Evolutionary conservation across 1,140 invertebrate species (phyloP).

Genomic region (Drosophila sp.): DNA sequence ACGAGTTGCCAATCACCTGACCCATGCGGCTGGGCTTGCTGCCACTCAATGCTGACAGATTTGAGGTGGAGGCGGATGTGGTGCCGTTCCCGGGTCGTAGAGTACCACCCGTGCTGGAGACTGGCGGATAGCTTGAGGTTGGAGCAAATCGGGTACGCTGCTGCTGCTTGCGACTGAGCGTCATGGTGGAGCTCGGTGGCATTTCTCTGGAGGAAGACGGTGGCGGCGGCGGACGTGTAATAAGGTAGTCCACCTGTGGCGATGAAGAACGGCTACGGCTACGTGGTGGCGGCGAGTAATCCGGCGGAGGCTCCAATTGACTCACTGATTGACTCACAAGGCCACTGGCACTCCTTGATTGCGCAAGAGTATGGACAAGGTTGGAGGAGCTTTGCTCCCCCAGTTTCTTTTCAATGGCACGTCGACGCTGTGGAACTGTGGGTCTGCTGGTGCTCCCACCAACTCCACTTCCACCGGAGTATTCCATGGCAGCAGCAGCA

Average conservation of each 20-base stretch:
- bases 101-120: constrained; percentile 56
- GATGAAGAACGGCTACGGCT: constrained; percentile 83
- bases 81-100: constrained; percentile 43
- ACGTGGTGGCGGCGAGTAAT: constrained; percentile 87
- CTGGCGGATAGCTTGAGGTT: constrained; percentile 82
- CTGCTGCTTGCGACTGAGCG: constrained; percentile 85
- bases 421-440: constrained; percentile 86
- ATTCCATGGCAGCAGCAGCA: constrained; percentile 24
- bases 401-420: constrained; percentile 83
- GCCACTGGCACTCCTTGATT: constrained; percentile 22
- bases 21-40: constrained; percentile 82
- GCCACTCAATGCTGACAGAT: constrained; percentile 62
- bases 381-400: constrained; percentile 43
- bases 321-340: not conserved
- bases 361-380: not conserved
- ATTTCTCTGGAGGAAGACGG: constrained; percentile 1
- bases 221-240: constrained; percentile 21
- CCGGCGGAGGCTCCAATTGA: constrained; percentile 86
- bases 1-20: constrained; percentile 87
- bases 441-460: constrained; percentile 72
- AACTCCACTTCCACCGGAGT: constrained; percentile 34
- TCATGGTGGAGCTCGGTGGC: constrained; percentile 63
- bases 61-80: constrained; percentile 62
- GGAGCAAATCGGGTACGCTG: constrained; percentile 88
- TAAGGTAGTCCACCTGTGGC: constrained; percentile 69